Conservation (phyloP, 2,888 invertebrate species). For the Pollenia angustigena region DNA sequence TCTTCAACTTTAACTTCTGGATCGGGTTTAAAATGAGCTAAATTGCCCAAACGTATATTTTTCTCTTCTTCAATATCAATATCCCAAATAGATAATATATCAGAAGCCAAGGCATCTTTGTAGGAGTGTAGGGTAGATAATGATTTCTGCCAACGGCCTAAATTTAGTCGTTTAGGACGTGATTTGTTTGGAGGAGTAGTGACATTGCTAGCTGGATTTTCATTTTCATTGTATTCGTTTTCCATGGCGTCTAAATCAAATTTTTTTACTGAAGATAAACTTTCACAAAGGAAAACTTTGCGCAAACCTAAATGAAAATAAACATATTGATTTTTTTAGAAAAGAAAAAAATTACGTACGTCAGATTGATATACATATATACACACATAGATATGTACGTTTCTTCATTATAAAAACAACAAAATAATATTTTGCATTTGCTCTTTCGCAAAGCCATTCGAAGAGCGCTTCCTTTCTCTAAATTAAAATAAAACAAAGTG, state of each 20-base stretch:
- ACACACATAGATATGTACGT: not conserved
- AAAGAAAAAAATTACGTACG: too few species aligned
- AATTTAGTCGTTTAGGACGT: conserved; percentile 45
- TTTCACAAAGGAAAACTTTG: conserved; percentile 77
- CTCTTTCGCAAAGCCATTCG: too few species aligned
- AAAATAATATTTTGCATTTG: not conserved
- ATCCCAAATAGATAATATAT: conserved; percentile 78
- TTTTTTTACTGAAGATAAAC: conserved; percentile 56
- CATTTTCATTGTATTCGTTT: conserved; percentile 49
- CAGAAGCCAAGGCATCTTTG: conserved; percentile 77
- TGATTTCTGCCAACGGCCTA: conserved; percentile 79
- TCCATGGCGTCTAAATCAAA: conserved; percentile 52
- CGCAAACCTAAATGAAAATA: conserved; percentile 68
- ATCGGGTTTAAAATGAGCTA: conserved; percentile 50
- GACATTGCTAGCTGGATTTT: not conserved
- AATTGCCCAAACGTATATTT: conserved; percentile 57
- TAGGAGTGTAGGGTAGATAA: conserved; percentile 74
- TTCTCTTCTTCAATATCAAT: conserved; percentile 75
- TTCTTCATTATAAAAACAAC: not conserved
- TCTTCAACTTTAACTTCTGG: conserved; percentile 59
- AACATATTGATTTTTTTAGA: not conserved
- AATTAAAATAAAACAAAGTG: too few species aligned
- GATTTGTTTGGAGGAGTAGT: conserved; percentile 24
- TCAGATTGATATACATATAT: too few species aligned
- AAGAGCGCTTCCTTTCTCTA: too few species aligned